Evolutionary conservation across 2,888 invertebrate species (phyloP), one percentile per base, ranked within the genome.

Genomic region (Cantharis rufa): DNA sequence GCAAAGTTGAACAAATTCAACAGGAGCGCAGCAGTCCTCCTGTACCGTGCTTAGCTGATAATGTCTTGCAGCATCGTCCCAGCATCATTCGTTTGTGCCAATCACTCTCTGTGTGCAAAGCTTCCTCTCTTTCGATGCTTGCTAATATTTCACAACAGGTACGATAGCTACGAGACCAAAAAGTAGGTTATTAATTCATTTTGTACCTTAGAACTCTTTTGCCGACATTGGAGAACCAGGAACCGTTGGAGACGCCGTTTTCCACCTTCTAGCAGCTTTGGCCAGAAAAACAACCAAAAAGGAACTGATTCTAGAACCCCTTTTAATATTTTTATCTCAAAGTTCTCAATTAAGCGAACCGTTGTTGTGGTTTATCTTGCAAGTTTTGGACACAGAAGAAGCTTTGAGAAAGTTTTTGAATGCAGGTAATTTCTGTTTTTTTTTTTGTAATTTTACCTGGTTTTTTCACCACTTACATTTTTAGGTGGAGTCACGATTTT

Each of bases 231-330:
- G 91, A n/a, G 94, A 94, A 82, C 93, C 94, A 10, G 91, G 93
- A 27, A 94, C 95, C 0, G 92, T 96, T 72, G 94, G 95, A 1
- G 97, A 97, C 85, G 95, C 95, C 16, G 93, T 97, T n/a, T 96
- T 96, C 85, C 94, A 95, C 88, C 90, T 97, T 81, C 90, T 97
- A 72, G 91, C 93, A 27, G 93, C 94, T 2, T 89, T 97, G 78
- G 93, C 93, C n/a, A 91, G 92, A 66, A 93, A 93, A 83, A 93
- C 96, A 2, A 93, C 95, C 9, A 92, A 93, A 84, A 93, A 94
- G 2, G 91, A 92, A 21, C 90, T 94, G 74, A 92, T 97, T 84
- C 91, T 97, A 83, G 92, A 93, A 80, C 95, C 96, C 0, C 90
- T 97, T 62, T 91, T 94, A 84, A 91, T 92, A 79, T 95, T 93